These are phyloP conservation scores for Petrocephalus microphthalmus DNA, from an alignment of 2,113 vertebrate species.

Conservation along the genomic window DNA sequence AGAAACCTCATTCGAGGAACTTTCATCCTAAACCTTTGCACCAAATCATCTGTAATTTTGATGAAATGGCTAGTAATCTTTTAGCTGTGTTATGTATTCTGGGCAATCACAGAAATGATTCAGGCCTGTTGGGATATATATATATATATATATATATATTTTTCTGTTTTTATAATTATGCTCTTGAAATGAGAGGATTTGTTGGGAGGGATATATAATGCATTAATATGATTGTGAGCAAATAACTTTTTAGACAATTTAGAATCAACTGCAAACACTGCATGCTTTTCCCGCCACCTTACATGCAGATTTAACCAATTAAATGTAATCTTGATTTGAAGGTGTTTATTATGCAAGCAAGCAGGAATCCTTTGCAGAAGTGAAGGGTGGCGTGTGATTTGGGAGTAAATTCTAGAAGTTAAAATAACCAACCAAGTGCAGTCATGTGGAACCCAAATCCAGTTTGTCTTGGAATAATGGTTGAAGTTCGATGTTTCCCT, in stretches of 20 bases:
- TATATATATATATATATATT: neutral
- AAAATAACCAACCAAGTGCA: neutral
- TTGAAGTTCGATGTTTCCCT: neutral
- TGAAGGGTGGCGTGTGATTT: neutral
- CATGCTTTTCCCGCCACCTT: neutral
- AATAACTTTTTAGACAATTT: neutral
- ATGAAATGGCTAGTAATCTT: slow-evolving; percentile 44
- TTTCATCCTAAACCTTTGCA: slow-evolving; percentile 49
- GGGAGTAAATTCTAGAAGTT: neutral
- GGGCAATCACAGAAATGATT: neutral
- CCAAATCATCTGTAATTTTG: slow-evolving; percentile 48
- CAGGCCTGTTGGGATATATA: neutral
- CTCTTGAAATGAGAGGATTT: slow-evolving; percentile 1
- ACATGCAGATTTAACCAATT: neutral
- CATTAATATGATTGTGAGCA: neutral
- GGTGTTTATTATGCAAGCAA: neutral
- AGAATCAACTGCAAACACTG: neutral
- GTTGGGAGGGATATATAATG: neutral
- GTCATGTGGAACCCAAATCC: neutral
- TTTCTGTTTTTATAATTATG: neutral
- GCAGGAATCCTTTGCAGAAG: neutral
- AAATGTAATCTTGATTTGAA: neutral
- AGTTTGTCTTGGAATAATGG: neutral
- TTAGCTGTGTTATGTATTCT: slow-evolving; percentile 5
- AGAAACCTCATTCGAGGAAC: slow-evolving; percentile 21